phyloP scores from a whole-genome alignment of 2,113 vertebrate species.

The Varanus komodoensis region DNA sequence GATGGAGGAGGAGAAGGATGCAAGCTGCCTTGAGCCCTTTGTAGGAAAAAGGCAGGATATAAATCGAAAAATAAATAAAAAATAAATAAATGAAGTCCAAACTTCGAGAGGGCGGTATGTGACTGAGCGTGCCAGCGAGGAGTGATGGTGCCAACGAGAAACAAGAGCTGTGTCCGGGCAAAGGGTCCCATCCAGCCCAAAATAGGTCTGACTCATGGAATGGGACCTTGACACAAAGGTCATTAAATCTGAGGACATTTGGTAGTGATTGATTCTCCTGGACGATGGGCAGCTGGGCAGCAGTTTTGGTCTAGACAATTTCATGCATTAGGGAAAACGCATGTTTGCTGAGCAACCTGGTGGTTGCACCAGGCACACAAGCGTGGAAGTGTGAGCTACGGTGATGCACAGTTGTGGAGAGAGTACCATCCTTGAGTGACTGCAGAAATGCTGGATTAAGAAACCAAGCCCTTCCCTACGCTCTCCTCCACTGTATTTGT shows the following conservation, averaged over 20 bases:
- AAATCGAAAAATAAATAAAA: too few relatives aligned
- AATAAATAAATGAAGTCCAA: too few relatives aligned
- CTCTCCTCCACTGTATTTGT: too few relatives aligned
- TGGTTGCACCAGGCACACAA: neutral
- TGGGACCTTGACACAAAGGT: neutral
- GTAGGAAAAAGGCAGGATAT: too few relatives aligned
- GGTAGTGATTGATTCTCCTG: neutral
- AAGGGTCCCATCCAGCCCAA: neutral
- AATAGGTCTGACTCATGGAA: neutral
- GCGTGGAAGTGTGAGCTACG: neutral
- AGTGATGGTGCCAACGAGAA: neutral
- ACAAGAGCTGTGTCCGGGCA: neutral
- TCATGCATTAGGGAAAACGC: neutral
- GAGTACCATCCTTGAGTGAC: neutral
- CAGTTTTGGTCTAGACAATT: neutral
- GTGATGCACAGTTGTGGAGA: neutral
- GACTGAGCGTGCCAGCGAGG: neutral
- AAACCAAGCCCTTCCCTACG: too few relatives aligned
- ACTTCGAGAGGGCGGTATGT: too few relatives aligned
- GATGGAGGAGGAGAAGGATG: too few relatives aligned
- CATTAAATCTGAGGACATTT: neutral
- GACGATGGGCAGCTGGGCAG: neutral
- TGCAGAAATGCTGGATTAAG: neutral
- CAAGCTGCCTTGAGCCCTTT: too few relatives aligned
- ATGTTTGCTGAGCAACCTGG: neutral